Base-by-base conservation (phyloP, 2,888 invertebrate species). In the Pardosa pseudoannulata region DNA sequence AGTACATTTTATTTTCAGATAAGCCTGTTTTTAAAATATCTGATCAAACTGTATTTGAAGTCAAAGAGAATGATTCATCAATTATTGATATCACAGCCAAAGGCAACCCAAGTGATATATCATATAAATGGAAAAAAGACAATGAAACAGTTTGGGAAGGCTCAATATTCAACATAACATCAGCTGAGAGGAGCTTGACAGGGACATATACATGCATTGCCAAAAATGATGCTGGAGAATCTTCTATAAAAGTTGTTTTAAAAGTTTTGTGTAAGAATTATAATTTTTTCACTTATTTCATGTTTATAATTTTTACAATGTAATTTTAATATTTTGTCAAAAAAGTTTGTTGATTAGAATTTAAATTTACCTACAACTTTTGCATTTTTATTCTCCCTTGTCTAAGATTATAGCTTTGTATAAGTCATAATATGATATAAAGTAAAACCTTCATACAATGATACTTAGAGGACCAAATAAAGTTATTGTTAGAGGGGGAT, bases 191-290 rank as follows among this genome's bases (percentile, higher is more conserved):
- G 3, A 94, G 94, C 89, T 97, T 98, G 91, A 95, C 96, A 0
- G 98, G 98, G 0, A 93, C 94, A 65, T 98, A 98, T 91, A 94
- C 94, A 0, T 96, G 96, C 89, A 95, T 96, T 90, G 98, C 97
- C 0, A 93, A 94, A 89, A 98, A 98, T 92, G 94, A 95, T 0
- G 96, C 97, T 91, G 98, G 98, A 67, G 94, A 94, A 16, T 94
- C 95, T 0, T 93, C 94, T 27, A 94, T 95, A 82, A 95, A 95
- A 90, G 94, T 98, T 78, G 95, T 95, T 72, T 93, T 98, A 46
- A 95, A 96, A 89, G 97, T 98, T 0, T 96, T 96, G 74, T 92
- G 92, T 93, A 90, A 91, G 91, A n/a, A n/a, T 56, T 46, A 9
- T 46, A 16, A 46, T 16, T 46, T 36, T 36, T 36, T 36, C 36